A percentile compares a stretch with the other conserved stretches of the same genome.
phyloP scores from a whole-genome alignment of 2,113 vertebrate genomes.

The Lampris incognitus region DNA sequence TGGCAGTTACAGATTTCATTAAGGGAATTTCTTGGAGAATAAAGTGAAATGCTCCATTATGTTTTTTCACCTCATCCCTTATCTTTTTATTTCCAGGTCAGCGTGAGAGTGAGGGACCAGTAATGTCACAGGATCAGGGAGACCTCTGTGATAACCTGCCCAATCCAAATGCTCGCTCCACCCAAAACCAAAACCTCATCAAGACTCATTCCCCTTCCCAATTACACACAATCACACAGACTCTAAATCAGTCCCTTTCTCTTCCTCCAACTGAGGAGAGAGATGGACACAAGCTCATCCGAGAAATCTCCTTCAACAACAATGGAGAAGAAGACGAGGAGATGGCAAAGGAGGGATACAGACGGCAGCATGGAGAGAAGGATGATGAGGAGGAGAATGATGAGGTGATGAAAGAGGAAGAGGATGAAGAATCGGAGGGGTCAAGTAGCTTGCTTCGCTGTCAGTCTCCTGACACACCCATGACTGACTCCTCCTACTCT shows the following conservation, averaged over 20 bases:
- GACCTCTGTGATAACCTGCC: slow-evolving; percentile 65
- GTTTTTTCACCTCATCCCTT: not conserved
- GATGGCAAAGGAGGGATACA: slow-evolving; percentile 8
- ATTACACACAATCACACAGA: slow-evolving; percentile 37
- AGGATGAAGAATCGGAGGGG: slow-evolving; percentile 67
- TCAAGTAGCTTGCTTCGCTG: slow-evolving; percentile 63
- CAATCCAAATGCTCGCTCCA: slow-evolving; percentile 34
- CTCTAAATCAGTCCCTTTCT: slow-evolving; percentile 56
- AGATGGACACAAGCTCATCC: slow-evolving; percentile 28
- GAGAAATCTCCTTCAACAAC: slow-evolving; percentile 49
- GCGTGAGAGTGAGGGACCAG: slow-evolving; percentile 61
- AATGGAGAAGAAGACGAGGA: slow-evolving; percentile 40
- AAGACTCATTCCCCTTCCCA: slow-evolving; percentile 1
- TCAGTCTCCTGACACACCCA: slow-evolving; percentile 72
- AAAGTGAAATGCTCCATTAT: no score
- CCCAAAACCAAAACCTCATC: slow-evolving; percentile 66
- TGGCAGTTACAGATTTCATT: no score
- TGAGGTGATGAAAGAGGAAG: slow-evolving; percentile 72
- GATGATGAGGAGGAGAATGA: slow-evolving; percentile 68
- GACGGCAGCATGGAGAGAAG: slow-evolving; percentile 29
- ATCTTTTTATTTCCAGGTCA: slow-evolving; percentile 54
- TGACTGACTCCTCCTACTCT: slow-evolving; percentile 78
- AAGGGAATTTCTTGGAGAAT: no score
- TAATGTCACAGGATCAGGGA: slow-evolving; percentile 58
- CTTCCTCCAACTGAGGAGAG: slow-evolving; percentile 49